phyloP scores from a whole-genome alignment of 2,797 vertebrate genomes.

The Otolemur crassicaudatus region DNA sequence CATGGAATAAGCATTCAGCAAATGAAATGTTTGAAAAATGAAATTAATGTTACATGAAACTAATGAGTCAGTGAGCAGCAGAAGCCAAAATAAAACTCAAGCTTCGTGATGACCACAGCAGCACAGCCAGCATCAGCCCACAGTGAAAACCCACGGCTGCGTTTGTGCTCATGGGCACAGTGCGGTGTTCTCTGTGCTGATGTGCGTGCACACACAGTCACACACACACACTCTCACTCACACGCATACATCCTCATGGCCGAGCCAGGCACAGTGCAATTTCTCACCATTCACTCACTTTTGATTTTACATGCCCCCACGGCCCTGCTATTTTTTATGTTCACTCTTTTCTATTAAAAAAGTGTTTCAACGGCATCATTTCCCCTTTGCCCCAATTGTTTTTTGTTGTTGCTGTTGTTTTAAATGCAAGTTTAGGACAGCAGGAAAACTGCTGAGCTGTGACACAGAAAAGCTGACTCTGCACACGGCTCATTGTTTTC shows the following conservation, averaged over 20 bases:
- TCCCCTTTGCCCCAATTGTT: neutral
- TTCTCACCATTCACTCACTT: neutral
- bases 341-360: conserved; percentile 10
- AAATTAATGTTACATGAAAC: neutral
- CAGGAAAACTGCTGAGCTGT: conserved; percentile 65
- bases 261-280: neutral
- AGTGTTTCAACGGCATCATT: conserved; percentile 45
- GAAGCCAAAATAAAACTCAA: conserved; percentile 14
- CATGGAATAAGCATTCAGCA: neutral
- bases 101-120: neutral
- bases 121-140: neutral
- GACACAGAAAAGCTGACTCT: conserved; percentile 71
- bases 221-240: no score
- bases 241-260: neutral
- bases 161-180: rapidly evolving
- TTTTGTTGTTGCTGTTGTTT: neutral
- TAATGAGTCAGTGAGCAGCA: conserved; percentile 15
- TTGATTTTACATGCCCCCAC: neutral
- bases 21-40: neutral
- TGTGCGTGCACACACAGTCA: no score
- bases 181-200: neutral
- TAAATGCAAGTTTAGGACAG: conserved; percentile 37
- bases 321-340: conserved; percentile 48
- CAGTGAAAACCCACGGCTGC: neutral
- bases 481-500: conserved; percentile 71